A percentile compares a stretch with the other conserved stretches of the same genome.
Conservation (phyloP, 2,888 invertebrate species). For the Cataglyphis livida region DNA sequence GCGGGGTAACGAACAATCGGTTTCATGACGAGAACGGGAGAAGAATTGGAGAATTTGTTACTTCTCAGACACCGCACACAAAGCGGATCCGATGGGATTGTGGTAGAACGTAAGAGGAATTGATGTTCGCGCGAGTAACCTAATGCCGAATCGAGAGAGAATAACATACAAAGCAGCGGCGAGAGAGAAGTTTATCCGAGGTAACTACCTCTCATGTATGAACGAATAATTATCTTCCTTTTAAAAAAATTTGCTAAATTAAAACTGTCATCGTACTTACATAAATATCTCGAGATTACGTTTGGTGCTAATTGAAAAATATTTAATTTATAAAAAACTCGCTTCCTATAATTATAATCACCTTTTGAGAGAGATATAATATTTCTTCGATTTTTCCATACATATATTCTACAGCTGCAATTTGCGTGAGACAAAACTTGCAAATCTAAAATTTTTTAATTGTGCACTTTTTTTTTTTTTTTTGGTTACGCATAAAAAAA, state of each 20-base stretch:
- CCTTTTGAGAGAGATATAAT: neutral
- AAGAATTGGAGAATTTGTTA: constrained; percentile 52
- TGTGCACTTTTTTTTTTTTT: neutral
- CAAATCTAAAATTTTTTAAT: neutral
- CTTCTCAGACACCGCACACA: constrained; percentile 40
- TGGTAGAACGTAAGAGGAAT: constrained; percentile 21
- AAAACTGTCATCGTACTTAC: neutral
- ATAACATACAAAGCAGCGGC: neutral
- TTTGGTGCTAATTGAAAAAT: neutral
- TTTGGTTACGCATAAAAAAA: neutral
- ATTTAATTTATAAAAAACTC: neutral
- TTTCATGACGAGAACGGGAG: constrained; percentile 28
- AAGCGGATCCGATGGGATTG: constrained; percentile 45
- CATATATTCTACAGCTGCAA: neutral
- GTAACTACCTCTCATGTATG: neutral
- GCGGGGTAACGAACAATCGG: constrained; percentile 47
- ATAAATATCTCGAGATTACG: neutral
- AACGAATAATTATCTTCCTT: constrained; percentile 20
- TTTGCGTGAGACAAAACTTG: neutral
- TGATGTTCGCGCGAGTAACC: constrained; percentile 33
- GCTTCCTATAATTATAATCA: neutral
- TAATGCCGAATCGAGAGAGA: constrained; percentile 19
- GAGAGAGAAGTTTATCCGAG: constrained; percentile 7
- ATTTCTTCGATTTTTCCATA: neutral
- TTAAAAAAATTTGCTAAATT: constrained; percentile 8